A percentile compares a stretch with the other conserved stretches of the same genome.
These are phyloP conservation scores for Drosophila melanica DNA, from an alignment of 1,140 invertebrate genomes.

Conservation along the genomic window DNA sequence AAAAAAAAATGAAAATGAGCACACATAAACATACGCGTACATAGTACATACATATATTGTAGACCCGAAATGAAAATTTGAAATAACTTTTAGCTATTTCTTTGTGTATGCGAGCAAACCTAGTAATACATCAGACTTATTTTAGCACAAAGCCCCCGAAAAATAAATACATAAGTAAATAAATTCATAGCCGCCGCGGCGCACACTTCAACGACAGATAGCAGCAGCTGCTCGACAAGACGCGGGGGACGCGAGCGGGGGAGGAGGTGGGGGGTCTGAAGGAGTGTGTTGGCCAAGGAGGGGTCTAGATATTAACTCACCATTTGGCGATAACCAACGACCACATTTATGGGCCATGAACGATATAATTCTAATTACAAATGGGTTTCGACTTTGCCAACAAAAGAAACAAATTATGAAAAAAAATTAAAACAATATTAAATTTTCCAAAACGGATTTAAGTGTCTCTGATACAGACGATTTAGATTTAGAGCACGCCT, in stretches of 20 bases:
- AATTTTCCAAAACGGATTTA: slow-evolving; percentile 6
- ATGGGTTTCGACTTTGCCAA: slow-evolving; percentile 26
- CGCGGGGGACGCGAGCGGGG: neutral
- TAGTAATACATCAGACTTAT: slow-evolving; percentile 77
- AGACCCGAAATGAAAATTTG: slow-evolving; percentile 56
- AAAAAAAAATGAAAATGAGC: slow-evolving; percentile 48
- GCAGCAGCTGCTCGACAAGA: slow-evolving; percentile 41
- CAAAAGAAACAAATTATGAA: slow-evolving; percentile 7
- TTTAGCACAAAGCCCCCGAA: slow-evolving; percentile 72
- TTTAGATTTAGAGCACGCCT: no score
- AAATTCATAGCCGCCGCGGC: slow-evolving; percentile 58
- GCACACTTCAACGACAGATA: slow-evolving; percentile 41
- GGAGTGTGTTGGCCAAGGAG: slow-evolving; percentile 6
- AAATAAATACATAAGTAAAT: slow-evolving; percentile 64
- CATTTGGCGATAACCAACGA: slow-evolving; percentile 20
- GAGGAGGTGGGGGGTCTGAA: slow-evolving; percentile 5
- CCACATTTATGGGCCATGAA: slow-evolving; percentile 51
- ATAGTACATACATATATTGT: slow-evolving; percentile 31
- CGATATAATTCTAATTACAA: slow-evolving; percentile 54
- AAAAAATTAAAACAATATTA: slow-evolving; percentile 9
- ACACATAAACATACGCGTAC: slow-evolving; percentile 24
- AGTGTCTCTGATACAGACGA: neutral
- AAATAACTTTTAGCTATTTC: slow-evolving; percentile 56
- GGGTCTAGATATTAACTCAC: slow-evolving; percentile 7
- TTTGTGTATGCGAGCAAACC: slow-evolving; percentile 55